These are phyloP conservation scores for Trematomus bernacchii DNA, from an alignment of 2,797 vertebrate species.

Conservation along the genomic window DNA sequence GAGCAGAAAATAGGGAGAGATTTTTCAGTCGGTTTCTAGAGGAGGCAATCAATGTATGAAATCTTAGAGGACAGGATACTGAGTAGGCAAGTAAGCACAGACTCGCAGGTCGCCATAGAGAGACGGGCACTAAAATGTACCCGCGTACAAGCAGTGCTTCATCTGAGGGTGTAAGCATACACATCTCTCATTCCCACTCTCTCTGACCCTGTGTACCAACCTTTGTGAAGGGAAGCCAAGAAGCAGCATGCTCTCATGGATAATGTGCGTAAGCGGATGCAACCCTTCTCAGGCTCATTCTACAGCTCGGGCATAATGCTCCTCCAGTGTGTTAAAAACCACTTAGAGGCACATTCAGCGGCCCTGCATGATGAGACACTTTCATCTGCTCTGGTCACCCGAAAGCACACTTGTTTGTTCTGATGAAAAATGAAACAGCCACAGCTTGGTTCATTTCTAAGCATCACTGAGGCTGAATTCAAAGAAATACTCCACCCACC, in stretches of 20 bases:
- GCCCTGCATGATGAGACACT: constrained; percentile 40
- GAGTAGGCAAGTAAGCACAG: constrained; percentile 51
- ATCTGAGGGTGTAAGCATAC: constrained; percentile 71
- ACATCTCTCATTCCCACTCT: constrained; percentile 77
- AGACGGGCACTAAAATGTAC: constrained; percentile 32
- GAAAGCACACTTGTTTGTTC: constrained; percentile 38
- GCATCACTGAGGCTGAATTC: constrained; percentile 18
- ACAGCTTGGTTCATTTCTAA: constrained; percentile 9
- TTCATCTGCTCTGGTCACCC: constrained; percentile 46
- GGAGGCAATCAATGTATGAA: constrained; percentile 68
- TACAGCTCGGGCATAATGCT: constrained; percentile 52
- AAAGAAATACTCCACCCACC: neutral
- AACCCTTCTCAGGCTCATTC: constrained; percentile 75
- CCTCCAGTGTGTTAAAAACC: constrained; percentile 54
- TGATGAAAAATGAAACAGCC: constrained; percentile 42
- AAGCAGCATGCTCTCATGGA: constrained; percentile 77
- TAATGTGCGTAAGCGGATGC: constrained; percentile 80
- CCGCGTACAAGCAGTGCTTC: constrained; percentile 51
- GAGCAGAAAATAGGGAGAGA: constrained; percentile 64
- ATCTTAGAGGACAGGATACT: constrained; percentile 62
- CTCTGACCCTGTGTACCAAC: constrained; percentile 78
- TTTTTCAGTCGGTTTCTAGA: constrained; percentile 59
- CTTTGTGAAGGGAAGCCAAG: constrained; percentile 78
- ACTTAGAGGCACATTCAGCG: constrained; percentile 68
- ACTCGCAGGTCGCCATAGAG: constrained; percentile 40